Percentiles rank a stretch among this genome's conserved stretches.
These are phyloP conservation scores for Lottia scabra DNA, from an alignment of 2,888 invertebrate genomes.

Conservation along the genomic window DNA sequence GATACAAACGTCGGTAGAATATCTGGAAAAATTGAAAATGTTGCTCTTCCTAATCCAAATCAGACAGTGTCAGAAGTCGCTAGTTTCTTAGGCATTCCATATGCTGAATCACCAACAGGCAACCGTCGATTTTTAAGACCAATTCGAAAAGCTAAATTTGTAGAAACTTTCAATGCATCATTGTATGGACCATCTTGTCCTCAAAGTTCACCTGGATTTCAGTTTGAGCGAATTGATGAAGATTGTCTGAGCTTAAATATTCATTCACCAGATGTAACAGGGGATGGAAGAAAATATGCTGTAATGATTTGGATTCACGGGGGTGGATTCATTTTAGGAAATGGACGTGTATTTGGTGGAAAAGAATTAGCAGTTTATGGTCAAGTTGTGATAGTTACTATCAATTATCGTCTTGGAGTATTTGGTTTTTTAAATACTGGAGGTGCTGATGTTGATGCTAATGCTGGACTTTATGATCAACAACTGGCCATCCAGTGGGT, in stretches of 20 bases:
- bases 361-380: constrained; percentile 11
- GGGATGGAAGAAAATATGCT: background rate
- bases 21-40: background rate
- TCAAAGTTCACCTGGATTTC: constrained; percentile 10
- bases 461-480: constrained; percentile 27
- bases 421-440: constrained; percentile 26
- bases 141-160: constrained; percentile 17
- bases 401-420: constrained; percentile 25
- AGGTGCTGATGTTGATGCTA: constrained; percentile 13
- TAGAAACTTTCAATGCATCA: constrained; percentile 29
- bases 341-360: constrained; percentile 11
- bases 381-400: constrained; percentile 24
- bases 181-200: constrained; percentile 38
- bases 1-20: background rate
- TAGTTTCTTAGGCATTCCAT: constrained; percentile 44
- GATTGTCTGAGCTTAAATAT: constrained; percentile 50
- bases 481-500: constrained; percentile 25
- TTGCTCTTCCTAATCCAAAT: background rate
- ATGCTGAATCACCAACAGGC: constrained; percentile 43
- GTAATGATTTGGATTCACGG: constrained; percentile 27
- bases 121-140: constrained; percentile 37
- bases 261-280: constrained; percentile 35
- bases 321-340: constrained; percentile 19
- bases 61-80: constrained; percentile 5
- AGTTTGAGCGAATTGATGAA: constrained; percentile 22